These are phyloP conservation scores for Tetranychus cinnabarinus DNA, from an alignment of 1,140 invertebrate genomes.

Conservation along the genomic window DNA sequence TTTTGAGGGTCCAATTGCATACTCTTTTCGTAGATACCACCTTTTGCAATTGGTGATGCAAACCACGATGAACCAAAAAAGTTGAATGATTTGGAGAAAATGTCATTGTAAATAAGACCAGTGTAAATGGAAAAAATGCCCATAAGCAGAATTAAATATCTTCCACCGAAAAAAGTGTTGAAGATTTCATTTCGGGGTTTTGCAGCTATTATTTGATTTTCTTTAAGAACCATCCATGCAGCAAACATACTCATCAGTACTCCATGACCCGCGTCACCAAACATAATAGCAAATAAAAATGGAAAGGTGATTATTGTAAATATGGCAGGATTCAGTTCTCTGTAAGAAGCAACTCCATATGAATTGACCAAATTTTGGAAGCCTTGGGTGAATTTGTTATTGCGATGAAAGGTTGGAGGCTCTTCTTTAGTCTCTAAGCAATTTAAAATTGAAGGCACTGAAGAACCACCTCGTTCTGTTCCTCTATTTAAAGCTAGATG, in stretches of 20 bases:
- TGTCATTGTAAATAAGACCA: conserved; percentile 24
- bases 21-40: background rate
- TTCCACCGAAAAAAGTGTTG: conserved; percentile 22
- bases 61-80: conserved; percentile 27
- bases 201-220: conserved; percentile 48
- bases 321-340: conserved; percentile 32
- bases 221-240: conserved; percentile 46
- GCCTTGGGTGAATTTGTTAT: conserved; percentile 28
- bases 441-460: conserved; percentile 26
- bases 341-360: conserved; percentile 28
- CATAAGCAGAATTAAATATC: conserved; percentile 25
- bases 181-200: conserved; percentile 33
- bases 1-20: conserved; percentile 16
- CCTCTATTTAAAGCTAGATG: conserved; percentile 66
- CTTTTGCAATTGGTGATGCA: conserved; percentile 4
- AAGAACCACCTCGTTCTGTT: conserved; percentile 30
- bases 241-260: conserved; percentile 47
- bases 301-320: conserved; percentile 85
- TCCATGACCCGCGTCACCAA: conserved; percentile 74
- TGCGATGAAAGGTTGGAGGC: conserved; percentile 27
- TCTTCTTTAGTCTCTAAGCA: conserved; percentile 21
- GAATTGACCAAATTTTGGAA: conserved; percentile 29
- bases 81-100: conserved; percentile 24
- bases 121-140: conserved; percentile 25
- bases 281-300: conserved; percentile 82